Evolutionary conservation across 2,797 vertebrate genomes (phyloP).

Genomic region (Molothrus ater): DNA sequence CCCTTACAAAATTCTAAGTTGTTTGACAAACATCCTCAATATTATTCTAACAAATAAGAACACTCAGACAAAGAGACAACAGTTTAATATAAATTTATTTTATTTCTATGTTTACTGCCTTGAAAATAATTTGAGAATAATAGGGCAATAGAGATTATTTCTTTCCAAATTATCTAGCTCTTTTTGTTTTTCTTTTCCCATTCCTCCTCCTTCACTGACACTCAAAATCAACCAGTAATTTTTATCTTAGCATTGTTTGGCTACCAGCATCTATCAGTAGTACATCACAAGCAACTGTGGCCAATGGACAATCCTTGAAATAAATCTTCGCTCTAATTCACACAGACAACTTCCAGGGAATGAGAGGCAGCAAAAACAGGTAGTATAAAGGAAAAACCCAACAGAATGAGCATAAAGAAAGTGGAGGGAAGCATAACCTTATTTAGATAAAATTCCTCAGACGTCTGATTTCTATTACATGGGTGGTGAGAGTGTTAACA

Average conservation of each 20-base stretch:
- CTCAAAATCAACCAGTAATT: not conserved
- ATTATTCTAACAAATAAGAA: slow-evolving; percentile 20
- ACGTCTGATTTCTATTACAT: not conserved
- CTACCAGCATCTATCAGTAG: not conserved
- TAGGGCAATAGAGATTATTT: not conserved
- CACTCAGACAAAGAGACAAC: slow-evolving; percentile 14
- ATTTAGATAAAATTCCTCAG: not conserved
- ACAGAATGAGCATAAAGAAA: not conserved
- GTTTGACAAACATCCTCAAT: not conserved
- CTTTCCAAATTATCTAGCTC: not conserved
- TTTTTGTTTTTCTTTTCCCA: not conserved
- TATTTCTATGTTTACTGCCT: slow-evolving; percentile 21
- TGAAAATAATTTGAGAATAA: slow-evolving; percentile 34
- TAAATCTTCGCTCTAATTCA: not conserved
- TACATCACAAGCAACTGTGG: not conserved
- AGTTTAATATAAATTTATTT: slow-evolving; percentile 16
- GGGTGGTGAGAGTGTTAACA: not conserved
- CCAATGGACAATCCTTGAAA: not conserved
- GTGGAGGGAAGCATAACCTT: not conserved
- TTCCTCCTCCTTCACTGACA: not conserved
- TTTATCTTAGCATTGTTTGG: not conserved
- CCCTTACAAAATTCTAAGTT: not conserved
- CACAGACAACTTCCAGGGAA: not conserved
- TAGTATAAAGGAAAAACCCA: not conserved
- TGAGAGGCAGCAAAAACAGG: not conserved